These are phyloP conservation scores for Diarsia dahlii DNA, from an alignment of 2,888 invertebrate species.

Conservation along the genomic window DNA sequence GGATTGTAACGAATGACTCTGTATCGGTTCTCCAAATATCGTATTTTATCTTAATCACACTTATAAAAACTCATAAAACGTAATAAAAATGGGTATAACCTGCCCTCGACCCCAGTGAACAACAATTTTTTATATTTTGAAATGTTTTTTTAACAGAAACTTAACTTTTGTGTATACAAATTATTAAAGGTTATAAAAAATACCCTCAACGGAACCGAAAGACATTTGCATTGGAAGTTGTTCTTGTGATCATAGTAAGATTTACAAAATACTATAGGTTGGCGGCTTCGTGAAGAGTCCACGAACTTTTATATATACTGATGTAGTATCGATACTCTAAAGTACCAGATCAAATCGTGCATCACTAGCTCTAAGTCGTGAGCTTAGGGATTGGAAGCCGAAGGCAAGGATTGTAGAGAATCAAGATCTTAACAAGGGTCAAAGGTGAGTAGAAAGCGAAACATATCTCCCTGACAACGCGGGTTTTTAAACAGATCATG, in stretches of 20 bases:
- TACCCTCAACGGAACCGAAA: neutral
- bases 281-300: neutral
- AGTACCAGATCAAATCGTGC: neutral
- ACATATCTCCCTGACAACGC: neutral
- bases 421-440: conserved; percentile 23
- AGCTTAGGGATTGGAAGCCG: conserved; percentile 4
- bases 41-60: neutral
- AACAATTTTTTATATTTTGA: no score
- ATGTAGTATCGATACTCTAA: neutral
- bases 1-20: neutral
- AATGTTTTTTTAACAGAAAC: no score
- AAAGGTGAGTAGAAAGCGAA: conserved; percentile 7
- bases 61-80: neutral
- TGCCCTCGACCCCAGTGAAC: no score
- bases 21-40: neutral
- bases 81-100: no score
- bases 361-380: neutral
- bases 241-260: neutral
- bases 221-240: no score
- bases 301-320: neutral
- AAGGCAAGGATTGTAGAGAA: conserved; percentile 10
- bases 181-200: no score
- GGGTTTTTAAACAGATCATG: conserved; percentile 3
- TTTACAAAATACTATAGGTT: neutral
- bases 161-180: no score